A percentile compares a stretch with the other conserved stretches of the same genome.
Conservation (phyloP, 2,888 invertebrate genomes). For the Ellobium chinense region DNA sequence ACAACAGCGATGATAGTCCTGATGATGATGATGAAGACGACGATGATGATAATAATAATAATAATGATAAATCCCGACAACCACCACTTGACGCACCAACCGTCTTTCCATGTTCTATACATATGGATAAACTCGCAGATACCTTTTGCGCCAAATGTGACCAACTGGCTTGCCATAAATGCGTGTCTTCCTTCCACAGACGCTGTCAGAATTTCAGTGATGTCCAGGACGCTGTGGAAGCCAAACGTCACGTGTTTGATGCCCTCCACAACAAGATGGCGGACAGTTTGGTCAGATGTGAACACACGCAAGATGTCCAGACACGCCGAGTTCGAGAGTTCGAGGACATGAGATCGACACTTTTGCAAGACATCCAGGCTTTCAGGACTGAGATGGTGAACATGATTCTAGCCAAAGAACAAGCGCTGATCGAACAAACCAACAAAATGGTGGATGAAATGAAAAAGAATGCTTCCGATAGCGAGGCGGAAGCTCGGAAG, state of each 20-base stretch:
- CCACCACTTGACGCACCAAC: conserved; percentile 3
- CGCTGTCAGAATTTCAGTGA: conserved; percentile 36
- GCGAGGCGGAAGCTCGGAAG: neutral
- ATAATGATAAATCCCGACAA: neutral
- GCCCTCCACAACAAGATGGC: conserved; percentile 41
- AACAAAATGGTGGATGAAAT: conserved; percentile 25
- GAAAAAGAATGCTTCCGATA: conserved; percentile 22
- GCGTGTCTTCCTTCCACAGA: conserved; percentile 43
- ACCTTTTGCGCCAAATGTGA: conserved; percentile 47
- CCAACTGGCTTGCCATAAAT: conserved; percentile 48
- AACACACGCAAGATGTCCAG: conserved; percentile 16
- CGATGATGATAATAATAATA: conserved; percentile 4
- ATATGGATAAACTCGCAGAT: conserved; percentile 42
- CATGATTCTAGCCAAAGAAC: conserved; percentile 43
- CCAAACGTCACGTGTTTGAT: conserved; percentile 33
- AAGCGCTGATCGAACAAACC: conserved; percentile 25
- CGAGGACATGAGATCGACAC: conserved; percentile 31
- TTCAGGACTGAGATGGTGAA: conserved; percentile 32
- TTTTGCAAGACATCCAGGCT: conserved; percentile 13
- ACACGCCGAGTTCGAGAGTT: neutral
- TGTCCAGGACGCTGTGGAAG: conserved; percentile 45
- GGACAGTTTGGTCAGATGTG: conserved; percentile 9
- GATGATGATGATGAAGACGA: neutral
- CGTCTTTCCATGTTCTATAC: conserved; percentile 39
- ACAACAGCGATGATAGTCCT: neutral